Conservation (phyloP, 2,797 vertebrate species). For the Bovichtus diacanthus region DNA sequence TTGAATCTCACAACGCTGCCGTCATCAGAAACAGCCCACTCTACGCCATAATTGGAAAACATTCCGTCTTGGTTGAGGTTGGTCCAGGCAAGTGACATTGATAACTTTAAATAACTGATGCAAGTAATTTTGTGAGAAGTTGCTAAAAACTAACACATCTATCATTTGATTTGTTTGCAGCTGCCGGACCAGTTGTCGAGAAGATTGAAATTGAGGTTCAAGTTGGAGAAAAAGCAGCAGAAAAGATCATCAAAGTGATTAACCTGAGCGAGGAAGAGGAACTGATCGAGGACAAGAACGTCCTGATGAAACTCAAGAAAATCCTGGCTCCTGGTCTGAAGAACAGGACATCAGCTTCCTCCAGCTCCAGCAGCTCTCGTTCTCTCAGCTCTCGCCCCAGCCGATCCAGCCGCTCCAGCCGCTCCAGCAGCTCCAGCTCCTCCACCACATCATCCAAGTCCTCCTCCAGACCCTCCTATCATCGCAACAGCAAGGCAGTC, state of each 20-base stretch:
- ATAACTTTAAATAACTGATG: not conserved
- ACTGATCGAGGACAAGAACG: slow-evolving; percentile 69
- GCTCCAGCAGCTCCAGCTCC: slow-evolving; percentile 41
- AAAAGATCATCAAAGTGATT: slow-evolving; percentile 83
- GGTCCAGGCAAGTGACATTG: slow-evolving; percentile 79
- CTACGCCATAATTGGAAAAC: slow-evolving; percentile 82
- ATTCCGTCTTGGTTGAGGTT: slow-evolving; percentile 67
- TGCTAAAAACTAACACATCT: slow-evolving; percentile 28
- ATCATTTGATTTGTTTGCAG: slow-evolving; percentile 64
- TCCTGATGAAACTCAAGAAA: slow-evolving; percentile 86
- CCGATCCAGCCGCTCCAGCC: slow-evolving; percentile 49
- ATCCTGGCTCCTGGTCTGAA: slow-evolving; percentile 79
- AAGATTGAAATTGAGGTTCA: slow-evolving; percentile 89
- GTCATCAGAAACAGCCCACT: slow-evolving; percentile 75
- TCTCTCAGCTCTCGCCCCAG: slow-evolving; percentile 31
- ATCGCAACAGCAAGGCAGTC: slow-evolving; percentile 15
- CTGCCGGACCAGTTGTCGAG: slow-evolving; percentile 80
- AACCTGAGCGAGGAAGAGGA: slow-evolving; percentile 71
- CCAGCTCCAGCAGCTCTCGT: slow-evolving; percentile 71
- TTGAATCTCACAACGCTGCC: slow-evolving; percentile 78
- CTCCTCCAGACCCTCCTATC: slow-evolving; percentile 66
- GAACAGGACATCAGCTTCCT: slow-evolving; percentile 62
- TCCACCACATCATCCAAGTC: slow-evolving; percentile 53
- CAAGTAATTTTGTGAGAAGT: not conserved
- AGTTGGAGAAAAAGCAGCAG: slow-evolving; percentile 82